Percentiles rank a stretch among this genome's conserved stretches.
Evolutionary conservation across 2,888 invertebrate genomes (phyloP).

Genomic region (Agriopis marginaria): DNA sequence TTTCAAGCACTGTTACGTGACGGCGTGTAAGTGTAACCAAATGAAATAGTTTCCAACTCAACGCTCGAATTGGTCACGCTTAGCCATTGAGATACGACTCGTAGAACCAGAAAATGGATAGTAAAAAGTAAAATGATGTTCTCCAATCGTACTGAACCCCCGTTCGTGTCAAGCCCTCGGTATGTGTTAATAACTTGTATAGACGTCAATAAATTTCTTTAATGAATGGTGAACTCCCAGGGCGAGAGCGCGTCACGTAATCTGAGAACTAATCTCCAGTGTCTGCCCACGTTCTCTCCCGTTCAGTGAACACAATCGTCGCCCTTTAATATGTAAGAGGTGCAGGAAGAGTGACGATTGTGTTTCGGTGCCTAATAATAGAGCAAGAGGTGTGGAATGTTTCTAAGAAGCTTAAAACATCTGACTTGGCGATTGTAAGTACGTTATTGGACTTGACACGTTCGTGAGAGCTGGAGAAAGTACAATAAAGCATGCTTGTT

Average conservation of each 20-base stretch:
- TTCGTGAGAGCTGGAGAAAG: conserved; percentile 47
- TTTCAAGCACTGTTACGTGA: conserved; percentile 47
- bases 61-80: conserved; percentile 35
- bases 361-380: conserved; percentile 40
- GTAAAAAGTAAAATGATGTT: neutral
- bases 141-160: neutral
- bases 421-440: conserved; percentile 23
- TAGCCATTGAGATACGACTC: conserved; percentile 5
- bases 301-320: conserved; percentile 67
- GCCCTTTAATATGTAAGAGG: conserved; percentile 64
- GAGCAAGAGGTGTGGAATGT: conserved; percentile 36
- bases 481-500: conserved; percentile 28
- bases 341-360: conserved; percentile 40
- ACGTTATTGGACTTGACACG: conserved; percentile 37
- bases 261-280: conserved; percentile 75
- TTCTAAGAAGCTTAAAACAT: conserved; percentile 32
- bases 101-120: neutral
- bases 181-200: conserved; percentile 25
- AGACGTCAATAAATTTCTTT: conserved; percentile 53
- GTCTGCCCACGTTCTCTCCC: conserved; percentile 76
- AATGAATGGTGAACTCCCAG: conserved; percentile 64
- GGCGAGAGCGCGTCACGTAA: conserved; percentile 77
- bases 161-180: conserved; percentile 17
- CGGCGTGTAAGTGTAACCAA: conserved; percentile 43
- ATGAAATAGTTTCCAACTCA: conserved; percentile 35